Evolutionary conservation across 2,113 vertebrate genomes (phyloP).

Genomic region (Ailurus styani): DNA sequence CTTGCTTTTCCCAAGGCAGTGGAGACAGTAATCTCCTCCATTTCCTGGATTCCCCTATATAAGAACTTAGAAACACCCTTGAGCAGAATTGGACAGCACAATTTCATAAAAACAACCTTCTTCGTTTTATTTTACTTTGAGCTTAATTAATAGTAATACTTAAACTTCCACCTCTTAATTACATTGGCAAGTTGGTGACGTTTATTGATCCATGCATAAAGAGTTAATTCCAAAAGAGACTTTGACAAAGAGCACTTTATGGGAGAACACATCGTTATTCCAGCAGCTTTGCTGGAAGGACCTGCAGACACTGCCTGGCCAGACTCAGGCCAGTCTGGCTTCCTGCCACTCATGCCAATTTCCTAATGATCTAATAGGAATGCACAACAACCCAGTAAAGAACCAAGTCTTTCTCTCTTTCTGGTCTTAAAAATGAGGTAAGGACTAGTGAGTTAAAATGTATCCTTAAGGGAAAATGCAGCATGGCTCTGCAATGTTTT

Average conservation of each 20-base stretch:
- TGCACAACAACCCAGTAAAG: background rate
- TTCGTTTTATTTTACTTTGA: constrained; percentile 44
- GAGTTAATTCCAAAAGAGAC: constrained; percentile 57
- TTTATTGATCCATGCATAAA: constrained; percentile 55
- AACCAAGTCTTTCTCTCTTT: background rate
- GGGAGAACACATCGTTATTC: background rate
- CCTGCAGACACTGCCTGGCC: background rate
- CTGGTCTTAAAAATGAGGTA: background rate
- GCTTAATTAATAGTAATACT: constrained; percentile 54
- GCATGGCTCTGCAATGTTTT: background rate
- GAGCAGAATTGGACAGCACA: background rate
- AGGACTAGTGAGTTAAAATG: background rate
- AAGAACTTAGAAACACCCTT: background rate
- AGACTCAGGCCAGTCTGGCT: constrained; percentile 12
- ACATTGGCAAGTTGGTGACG: constrained; percentile 7
- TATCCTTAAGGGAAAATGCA: constrained; percentile 25
- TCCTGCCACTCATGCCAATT: constrained; percentile 15
- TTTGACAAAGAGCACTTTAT: constrained; percentile 35
- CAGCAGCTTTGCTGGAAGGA: constrained; percentile 24
- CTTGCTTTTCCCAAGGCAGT: background rate
- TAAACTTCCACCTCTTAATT: constrained; percentile 56
- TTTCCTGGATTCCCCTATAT: background rate
- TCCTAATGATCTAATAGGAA: constrained; percentile 54
- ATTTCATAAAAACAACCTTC: constrained; percentile 37
- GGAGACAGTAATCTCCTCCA: background rate